These are phyloP conservation scores for Pygmarrhopalites habei DNA, from an alignment of 1,140 invertebrate species.

Conservation along the genomic window DNA sequence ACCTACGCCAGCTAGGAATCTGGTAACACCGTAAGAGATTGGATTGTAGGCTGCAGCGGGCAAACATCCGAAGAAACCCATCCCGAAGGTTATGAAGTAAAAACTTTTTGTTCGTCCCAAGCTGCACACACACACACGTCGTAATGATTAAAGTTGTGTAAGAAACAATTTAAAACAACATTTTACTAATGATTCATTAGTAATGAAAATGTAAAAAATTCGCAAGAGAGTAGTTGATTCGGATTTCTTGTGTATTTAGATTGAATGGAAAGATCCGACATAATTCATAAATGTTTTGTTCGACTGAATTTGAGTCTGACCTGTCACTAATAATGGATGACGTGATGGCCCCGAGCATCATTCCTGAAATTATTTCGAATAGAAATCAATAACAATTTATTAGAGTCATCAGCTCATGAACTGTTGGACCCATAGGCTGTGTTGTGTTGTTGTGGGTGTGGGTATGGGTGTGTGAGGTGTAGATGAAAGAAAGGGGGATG, in stretches of 20 bases:
- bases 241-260: too few species aligned
- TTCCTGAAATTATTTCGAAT: too few species aligned
- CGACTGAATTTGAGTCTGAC: neutral
- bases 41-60: constrained; percentile 18
- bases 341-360: constrained; percentile 18
- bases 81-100: constrained; percentile 10
- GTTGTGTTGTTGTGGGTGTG: too few species aligned
- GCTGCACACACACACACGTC: constrained; percentile 1
- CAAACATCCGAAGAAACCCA: constrained; percentile 22
- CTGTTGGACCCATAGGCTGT: too few species aligned
- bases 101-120: constrained; percentile 21
- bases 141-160: neutral
- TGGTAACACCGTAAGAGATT: constrained; percentile 11
- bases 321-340: constrained; percentile 10
- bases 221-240: too few species aligned
- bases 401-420: too few species aligned
- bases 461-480: too few species aligned
- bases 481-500: too few species aligned
- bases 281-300: too few species aligned
- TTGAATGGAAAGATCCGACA: too few species aligned
- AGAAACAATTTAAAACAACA: too few species aligned
- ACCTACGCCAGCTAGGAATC: constrained; percentile 26
- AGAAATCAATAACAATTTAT: too few species aligned
- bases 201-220: neutral
- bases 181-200: neutral